Conservation (phyloP, 92 coral and sea anemone species). For the Heliopora coerulea region DNA sequence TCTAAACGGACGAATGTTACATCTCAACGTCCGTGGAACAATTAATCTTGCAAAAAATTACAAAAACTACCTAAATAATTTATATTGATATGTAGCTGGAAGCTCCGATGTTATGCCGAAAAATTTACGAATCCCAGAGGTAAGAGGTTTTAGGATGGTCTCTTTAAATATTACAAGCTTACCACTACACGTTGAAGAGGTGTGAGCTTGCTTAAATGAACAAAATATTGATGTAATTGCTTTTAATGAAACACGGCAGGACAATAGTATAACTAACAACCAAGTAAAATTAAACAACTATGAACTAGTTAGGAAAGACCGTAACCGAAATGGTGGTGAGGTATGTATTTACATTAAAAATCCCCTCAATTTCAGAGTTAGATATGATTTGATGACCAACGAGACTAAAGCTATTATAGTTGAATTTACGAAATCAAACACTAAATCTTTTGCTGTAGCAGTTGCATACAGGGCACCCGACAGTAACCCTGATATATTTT, state of each 20-base stretch:
- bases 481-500: too few relatives aligned
- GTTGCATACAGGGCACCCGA: too few relatives aligned
- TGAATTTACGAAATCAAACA: background rate
- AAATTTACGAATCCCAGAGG: background rate
- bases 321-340: too few relatives aligned
- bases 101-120: background rate
- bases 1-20: slow-evolving; percentile 23
- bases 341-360: too few relatives aligned
- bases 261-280: background rate
- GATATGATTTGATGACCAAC: background rate
- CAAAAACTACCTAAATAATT: background rate
- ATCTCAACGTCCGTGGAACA: slow-evolving; percentile 27
- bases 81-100: background rate
- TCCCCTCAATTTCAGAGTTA: too few relatives aligned
- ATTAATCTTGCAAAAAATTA: background rate
- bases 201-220: background rate
- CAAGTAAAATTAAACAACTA: background rate
- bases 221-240: background rate
- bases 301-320: too few relatives aligned
- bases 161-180: background rate
- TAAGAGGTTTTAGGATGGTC: slow-evolving; percentile 13
- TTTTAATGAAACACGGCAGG: background rate
- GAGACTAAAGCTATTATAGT: slow-evolving; percentile 1
- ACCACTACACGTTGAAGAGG: background rate
- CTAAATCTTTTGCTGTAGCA: background rate